phyloP scores from a whole-genome alignment of 1,140 invertebrate species.

The Sycophila sp. region DNA sequence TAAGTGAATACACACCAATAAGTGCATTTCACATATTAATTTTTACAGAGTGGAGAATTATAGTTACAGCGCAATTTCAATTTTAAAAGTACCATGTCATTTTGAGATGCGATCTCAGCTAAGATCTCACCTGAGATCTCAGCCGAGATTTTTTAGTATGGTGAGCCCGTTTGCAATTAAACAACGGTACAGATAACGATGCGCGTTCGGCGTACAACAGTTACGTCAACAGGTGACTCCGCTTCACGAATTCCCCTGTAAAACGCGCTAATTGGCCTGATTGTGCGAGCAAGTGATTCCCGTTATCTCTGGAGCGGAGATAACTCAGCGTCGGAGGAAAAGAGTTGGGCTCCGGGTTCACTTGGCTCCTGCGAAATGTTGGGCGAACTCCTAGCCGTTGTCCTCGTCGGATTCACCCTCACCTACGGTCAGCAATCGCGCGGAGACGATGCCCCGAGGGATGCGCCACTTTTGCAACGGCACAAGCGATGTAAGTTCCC shows the following conservation, averaged over 20 bases:
- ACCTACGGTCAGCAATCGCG: conserved; percentile 40
- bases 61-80: too few relatives aligned
- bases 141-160: too few relatives aligned
- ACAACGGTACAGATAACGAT: conserved; percentile 19
- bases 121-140: too few relatives aligned
- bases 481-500: conserved; percentile 46
- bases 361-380: conserved; percentile 44
- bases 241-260: neutral
- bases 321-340: conserved; percentile 1
- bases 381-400: conserved; percentile 31
- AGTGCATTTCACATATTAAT: too few relatives aligned
- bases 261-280: conserved; percentile 47
- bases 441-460: conserved; percentile 35
- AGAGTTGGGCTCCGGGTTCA: conserved; percentile 33
- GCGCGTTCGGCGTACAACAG: neutral
- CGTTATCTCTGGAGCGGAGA: conserved; percentile 41
- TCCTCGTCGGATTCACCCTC: conserved; percentile 42
- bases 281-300: conserved; percentile 37
- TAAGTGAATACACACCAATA: too few relatives aligned
- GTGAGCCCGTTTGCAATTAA: too few relatives aligned
- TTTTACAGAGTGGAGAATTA: too few relatives aligned
- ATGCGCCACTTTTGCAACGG: conserved; percentile 39
- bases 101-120: too few relatives aligned
- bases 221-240: conserved; percentile 17
- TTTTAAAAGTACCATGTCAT: too few relatives aligned